phyloP scores from a whole-genome alignment of 2,113 vertebrate genomes.

The Enhydra lutris region DNA sequence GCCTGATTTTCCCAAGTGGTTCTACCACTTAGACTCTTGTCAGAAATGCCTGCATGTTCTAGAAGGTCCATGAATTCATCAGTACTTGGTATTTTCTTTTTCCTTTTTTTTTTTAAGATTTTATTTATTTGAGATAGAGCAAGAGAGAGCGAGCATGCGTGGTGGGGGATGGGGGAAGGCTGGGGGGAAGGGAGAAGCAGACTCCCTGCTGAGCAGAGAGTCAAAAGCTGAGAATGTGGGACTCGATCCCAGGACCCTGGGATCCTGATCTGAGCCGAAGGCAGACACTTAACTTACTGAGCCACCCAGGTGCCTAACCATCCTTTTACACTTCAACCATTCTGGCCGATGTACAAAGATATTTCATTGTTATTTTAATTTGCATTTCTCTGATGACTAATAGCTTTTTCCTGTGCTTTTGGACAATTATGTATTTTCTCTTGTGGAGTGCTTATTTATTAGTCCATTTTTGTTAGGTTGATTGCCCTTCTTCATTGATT shows the following conservation, averaged over 20 bases:
- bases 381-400: not conserved
- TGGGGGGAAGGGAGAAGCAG: no score
- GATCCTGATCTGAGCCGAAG: no score
- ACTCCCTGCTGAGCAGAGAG: no score
- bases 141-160: no score
- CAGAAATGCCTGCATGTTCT: not conserved
- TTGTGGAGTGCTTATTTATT: not conserved
- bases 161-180: fast-evolving
- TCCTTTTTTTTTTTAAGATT: no score
- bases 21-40: not conserved
- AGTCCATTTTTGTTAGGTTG: not conserved
- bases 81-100: not conserved
- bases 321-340: not conserved
- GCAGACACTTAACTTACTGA: no score
- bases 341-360: not conserved
- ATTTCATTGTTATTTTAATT: not conserved
- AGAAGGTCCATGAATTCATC: not conserved
- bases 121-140: no score
- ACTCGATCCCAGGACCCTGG: no score
- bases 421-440: not conserved
- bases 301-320: not conserved
- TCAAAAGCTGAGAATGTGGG: no score
- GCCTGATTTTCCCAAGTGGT: not conserved
- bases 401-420: not conserved
- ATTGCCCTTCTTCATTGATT: not conserved